Evolutionary conservation across 2,113 vertebrate species (phyloP).

Genomic region (Vulpes vulpes): DNA sequence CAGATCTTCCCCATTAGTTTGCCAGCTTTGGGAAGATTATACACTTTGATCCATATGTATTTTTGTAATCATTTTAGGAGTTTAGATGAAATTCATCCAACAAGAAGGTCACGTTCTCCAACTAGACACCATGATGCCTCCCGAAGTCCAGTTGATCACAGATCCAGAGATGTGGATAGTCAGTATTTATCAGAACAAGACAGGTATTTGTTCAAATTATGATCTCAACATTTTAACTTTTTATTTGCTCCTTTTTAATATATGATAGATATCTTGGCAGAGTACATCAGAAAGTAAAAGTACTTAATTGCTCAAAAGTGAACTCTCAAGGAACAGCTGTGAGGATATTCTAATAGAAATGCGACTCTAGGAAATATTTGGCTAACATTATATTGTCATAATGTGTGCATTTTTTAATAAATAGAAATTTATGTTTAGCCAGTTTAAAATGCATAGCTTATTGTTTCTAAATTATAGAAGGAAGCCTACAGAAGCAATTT

Average conservation of each 20-base stretch:
- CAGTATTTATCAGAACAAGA: conserved; percentile 97
- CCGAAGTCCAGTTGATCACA: conserved; percentile 91
- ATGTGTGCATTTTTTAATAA: background rate
- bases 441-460: background rate
- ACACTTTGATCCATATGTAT: background rate
- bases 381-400: background rate
- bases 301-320: background rate
- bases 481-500: background rate
- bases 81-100: conserved; percentile 99
- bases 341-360: background rate
- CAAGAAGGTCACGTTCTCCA: conserved; percentile 95
- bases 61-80: conserved; percentile 90
- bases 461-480: conserved; percentile 52
- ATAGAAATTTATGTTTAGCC: background rate
- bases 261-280: background rate
- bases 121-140: conserved; percentile 95
- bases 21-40: background rate
- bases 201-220: conserved; percentile 91
- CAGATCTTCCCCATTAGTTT: background rate
- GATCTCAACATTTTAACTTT: conserved; percentile 44
- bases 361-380: background rate
- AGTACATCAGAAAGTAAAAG: background rate
- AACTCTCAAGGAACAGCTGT: conserved; percentile 30
- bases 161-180: conserved; percentile 94
- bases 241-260: conserved; percentile 56